These are phyloP conservation scores for Meloidogyne chitwoodi DNA, from an alignment of 1,140 invertebrate genomes.

Conservation along the genomic window DNA sequence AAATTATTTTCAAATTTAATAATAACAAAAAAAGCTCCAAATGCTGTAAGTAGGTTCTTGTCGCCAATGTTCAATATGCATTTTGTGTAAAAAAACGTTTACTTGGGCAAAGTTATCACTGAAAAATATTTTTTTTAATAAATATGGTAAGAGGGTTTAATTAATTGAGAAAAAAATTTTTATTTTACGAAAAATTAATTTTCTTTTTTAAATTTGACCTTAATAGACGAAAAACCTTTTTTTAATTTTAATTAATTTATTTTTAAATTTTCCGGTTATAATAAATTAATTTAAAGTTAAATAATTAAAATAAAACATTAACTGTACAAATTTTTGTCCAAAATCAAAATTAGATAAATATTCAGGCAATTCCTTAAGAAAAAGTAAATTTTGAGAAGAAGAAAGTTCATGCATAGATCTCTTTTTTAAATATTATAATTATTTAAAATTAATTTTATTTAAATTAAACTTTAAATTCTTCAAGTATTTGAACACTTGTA, in stretches of 20 bases:
- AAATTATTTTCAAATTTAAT: constrained; percentile 5
- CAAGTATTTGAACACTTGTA: constrained; percentile 41
- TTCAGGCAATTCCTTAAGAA: constrained; percentile 54
- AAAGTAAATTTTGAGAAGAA: constrained; percentile 39
- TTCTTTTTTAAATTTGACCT: too few species aligned
- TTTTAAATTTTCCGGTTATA: too few species aligned
- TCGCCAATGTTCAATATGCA: constrained; percentile 56
- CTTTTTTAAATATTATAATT: neutral
- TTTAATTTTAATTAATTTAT: too few species aligned
- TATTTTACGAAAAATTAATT: too few species aligned
- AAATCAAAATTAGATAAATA: constrained; percentile 57
- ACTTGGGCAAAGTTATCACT: constrained; percentile 59
- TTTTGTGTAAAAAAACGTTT: constrained; percentile 58
- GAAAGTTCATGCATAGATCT: constrained; percentile 48
- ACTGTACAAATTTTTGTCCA: constrained; percentile 53
- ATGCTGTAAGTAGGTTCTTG: constrained; percentile 58
- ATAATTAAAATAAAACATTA: neutral
- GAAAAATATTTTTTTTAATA: constrained; percentile 6
- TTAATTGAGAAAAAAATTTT: too few species aligned
- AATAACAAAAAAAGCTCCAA: constrained; percentile 54
- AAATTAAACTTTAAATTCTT: constrained; percentile 42
- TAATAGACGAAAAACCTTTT: too few species aligned
- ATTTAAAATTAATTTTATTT: neutral
- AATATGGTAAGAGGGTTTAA: too few species aligned
- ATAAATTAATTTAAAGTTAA: too few species aligned